Evolutionary conservation across 2,797 vertebrate genomes (phyloP).

Genomic region (Bufotes viridis): DNA sequence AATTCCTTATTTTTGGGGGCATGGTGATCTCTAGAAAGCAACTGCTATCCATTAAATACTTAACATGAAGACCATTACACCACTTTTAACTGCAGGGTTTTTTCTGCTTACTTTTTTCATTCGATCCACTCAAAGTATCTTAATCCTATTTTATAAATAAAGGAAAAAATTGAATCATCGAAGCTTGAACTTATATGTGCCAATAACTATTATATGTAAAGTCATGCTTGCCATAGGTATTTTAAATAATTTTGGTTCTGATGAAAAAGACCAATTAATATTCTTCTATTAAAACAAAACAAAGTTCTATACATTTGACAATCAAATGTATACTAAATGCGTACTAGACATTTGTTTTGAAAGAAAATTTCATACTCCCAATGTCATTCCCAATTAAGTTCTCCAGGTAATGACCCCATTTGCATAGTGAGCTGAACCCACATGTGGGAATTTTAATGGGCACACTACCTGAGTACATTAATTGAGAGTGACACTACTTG

Average conservation of each 20-base stretch:
- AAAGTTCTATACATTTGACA: constrained; percentile 75
- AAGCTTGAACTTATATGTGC: not conserved
- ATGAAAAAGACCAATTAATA: constrained; percentile 24
- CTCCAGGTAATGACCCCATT: constrained; percentile 94
- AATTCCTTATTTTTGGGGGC: not conserved
- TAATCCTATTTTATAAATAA: not conserved
- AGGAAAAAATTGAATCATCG: not conserved
- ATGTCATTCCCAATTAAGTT: constrained; percentile 95
- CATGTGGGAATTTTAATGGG: constrained; percentile 92
- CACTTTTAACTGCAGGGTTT: not conserved
- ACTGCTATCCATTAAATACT: not conserved
- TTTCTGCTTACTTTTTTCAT: not conserved
- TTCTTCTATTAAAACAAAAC: constrained; percentile 73
- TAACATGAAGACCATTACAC: not conserved
- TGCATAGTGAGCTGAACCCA: constrained; percentile 90
- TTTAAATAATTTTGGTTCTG: constrained; percentile 6
- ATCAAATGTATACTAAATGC: constrained; percentile 80
- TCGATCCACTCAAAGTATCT: not conserved
- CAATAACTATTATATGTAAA: constrained; percentile 37
- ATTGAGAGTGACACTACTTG: constrained; percentile 95
- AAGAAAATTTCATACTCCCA: constrained; percentile 79
- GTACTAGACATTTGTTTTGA: constrained; percentile 87
- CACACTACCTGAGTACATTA: constrained; percentile 89
- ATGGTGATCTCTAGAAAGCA: not conserved
- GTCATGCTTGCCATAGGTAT: not conserved